Base-by-base conservation (phyloP, 2,113 vertebrate genomes). In the Tiliqua scincoides region DNA sequence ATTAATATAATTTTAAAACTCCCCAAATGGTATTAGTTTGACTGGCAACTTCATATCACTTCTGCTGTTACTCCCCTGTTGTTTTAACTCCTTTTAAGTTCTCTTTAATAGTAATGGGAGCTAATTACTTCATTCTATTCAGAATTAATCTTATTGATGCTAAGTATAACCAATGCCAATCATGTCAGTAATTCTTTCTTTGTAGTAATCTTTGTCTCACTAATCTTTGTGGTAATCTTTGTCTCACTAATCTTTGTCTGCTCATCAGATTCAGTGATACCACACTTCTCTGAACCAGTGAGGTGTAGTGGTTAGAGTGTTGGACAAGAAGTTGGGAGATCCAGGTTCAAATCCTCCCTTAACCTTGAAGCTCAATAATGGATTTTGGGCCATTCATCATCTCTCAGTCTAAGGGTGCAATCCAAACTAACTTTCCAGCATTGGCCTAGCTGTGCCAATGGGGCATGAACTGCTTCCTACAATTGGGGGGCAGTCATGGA, bases 31-130 rank as follows among this genome's bases (percentile, higher is more conserved):
- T 85, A 48, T 57, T 0, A 87, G 63, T 20, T 10, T 79, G 3
- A 1, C 80, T 86, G 32, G 83, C 70, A 75, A 0, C 32, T 81
- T 57, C 71, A 8, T 43, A 18, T 80, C 20, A 1, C 6, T 71
- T 88, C 68, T 91, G 90, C 88, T 68, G 30, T 68, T 32, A 32
- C 30, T 68, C n/a, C 67, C 67, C 43, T 48, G 43, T 48, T 30
- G 63, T 67, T 67, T 30, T 10, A 30, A 10, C 27, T 67, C 30
- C 3, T 30, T 67, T 30, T 30, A 67, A 11, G 4, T 67, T 30
- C 10, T 67, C 30, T 30, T 10, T 10, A 67, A 30, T 67, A 67
- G 63, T 67, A 30, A 30, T 27, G 23, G 48, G 54, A 89, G 35
- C 40, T 57, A n/a, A 1, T 70, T 79, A 18, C 70, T 71, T 48